phyloP scores from a whole-genome alignment of 2,797 vertebrate genomes.

The Distichodus sexfasciatus region DNA sequence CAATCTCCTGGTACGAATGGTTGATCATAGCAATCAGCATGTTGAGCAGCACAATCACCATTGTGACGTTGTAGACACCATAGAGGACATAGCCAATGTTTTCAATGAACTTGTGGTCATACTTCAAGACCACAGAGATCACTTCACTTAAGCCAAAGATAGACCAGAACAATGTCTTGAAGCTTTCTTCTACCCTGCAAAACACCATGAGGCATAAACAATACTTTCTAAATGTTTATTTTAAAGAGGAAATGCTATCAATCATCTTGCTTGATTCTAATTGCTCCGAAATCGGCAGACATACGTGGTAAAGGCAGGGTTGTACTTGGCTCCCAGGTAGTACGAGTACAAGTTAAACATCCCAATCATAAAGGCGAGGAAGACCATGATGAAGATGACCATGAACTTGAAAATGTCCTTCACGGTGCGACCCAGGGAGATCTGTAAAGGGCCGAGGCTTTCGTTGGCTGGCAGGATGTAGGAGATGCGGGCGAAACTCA shows the following conservation, averaged over 20 bases:
- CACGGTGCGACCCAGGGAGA: slow-evolving; percentile 83
- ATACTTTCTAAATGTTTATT: too few relatives aligned
- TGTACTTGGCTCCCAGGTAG: slow-evolving; percentile 85
- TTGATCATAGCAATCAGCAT: slow-evolving; percentile 90
- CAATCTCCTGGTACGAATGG: slow-evolving; percentile 86
- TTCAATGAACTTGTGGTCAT: slow-evolving; percentile 85
- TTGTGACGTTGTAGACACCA: slow-evolving; percentile 84
- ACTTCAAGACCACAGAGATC: slow-evolving; percentile 84
- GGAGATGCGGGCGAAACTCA: slow-evolving; percentile 85
- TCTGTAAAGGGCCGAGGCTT: slow-evolving; percentile 84
- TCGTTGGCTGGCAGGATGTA: slow-evolving; percentile 86
- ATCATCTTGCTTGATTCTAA: not conserved
- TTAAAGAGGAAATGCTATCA: too few relatives aligned
- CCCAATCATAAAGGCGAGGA: slow-evolving; percentile 86
- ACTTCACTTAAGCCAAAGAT: slow-evolving; percentile 86
- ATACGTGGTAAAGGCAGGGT: slow-evolving; percentile 84
- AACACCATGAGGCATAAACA: not conserved
- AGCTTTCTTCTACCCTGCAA: slow-evolving; percentile 83
- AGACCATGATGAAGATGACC: slow-evolving; percentile 89
- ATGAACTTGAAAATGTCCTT: slow-evolving; percentile 89
- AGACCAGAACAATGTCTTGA: slow-evolving; percentile 88
- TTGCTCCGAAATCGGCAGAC: slow-evolving; percentile 47
- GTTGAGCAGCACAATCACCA: slow-evolving; percentile 85
- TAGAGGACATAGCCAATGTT: slow-evolving; percentile 84
- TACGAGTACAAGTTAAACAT: slow-evolving; percentile 88